Base-by-base conservation (phyloP, 2,797 vertebrate species). In the Holocentrus rufus region DNA sequence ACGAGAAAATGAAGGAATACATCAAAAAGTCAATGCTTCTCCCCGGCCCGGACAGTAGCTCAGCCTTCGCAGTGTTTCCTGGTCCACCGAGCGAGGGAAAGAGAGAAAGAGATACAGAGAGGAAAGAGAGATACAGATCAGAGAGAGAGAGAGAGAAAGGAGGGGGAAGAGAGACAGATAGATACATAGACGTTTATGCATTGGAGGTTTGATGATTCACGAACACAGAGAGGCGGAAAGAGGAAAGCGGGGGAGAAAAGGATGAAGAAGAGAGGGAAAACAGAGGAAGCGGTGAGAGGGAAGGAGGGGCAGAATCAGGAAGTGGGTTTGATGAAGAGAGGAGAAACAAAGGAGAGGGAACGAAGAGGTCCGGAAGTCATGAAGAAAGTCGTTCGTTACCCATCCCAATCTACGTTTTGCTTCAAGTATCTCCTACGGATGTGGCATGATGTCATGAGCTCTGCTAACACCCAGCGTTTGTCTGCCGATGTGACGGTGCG, bases 1-100 rank as follows among this genome's bases (percentile, higher is more conserved):
- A 91, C 79, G 56, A 84, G 73, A 91, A 91, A 90, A 87, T 15
- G 93, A 91, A 74, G 79, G 72, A 92, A 92, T 80, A 92, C 85
- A 88, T 90, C 82, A 84, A 89, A 89, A 92, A 90, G 89, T 91
- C 87, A 88, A 87, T 81, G 81, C 77, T 82, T 82, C 77, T 83
- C 82, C 53, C 65, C 65, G n/a, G 67, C 80, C 84, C 64, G 85
- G 80, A 87, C 83, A 54, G 79, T 68, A 84, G 81, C 84, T 89
- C 80, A 79, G 87, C 83, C 80, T 80, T 81, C 57, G 88, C 86
- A 83, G 85, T 75, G 82, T 87, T 78, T 81, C 81, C 83, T 50
- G 80, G 85, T 76, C 81, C 84, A 80, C 55, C 31, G 46, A 84
- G 76, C 86, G 81, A 88, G 77, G 58, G 47, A 74, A 61, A 77